Percentiles rank a stretch among this genome's conserved stretches.
These are phyloP conservation scores for Anoplius nigerrimus DNA, from an alignment of 2,888 invertebrate species.

Conservation along the genomic window DNA sequence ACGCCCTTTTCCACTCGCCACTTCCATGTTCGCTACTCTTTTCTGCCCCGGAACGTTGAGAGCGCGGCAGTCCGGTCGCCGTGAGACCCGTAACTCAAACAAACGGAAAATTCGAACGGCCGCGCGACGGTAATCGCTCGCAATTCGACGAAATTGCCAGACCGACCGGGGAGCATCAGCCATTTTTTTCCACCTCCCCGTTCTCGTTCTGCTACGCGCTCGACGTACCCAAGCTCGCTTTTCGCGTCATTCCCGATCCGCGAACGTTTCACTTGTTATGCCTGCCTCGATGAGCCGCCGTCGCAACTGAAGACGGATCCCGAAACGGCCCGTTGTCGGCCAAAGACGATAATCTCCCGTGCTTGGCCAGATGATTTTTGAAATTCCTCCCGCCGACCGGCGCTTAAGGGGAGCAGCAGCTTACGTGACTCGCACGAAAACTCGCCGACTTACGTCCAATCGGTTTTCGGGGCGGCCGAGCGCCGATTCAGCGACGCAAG, in stretches of 20 bases:
- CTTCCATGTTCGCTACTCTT: not conserved
- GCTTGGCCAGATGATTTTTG: too few species aligned
- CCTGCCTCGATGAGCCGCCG: not conserved
- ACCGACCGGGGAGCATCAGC: conserved; percentile 35
- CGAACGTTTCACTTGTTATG: conserved; percentile 23
- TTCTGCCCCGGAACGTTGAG: conserved; percentile 4
- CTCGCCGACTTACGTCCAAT: too few species aligned
- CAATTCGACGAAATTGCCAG: conserved; percentile 54
- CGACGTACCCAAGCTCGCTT: conserved; percentile 23
- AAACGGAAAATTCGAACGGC: conserved; percentile 59
- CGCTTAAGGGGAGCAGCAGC: too few species aligned
- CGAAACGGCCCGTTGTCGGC: too few species aligned
- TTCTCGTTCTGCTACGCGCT: not conserved
- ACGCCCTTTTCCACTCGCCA: conserved; percentile 22
- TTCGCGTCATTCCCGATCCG: conserved; percentile 45
- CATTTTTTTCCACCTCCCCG: conserved; percentile 29
- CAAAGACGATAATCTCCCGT: too few species aligned
- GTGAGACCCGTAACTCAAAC: conserved; percentile 62
- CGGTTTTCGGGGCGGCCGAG: too few species aligned
- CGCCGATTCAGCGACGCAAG: too few species aligned
- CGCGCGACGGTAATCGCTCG: conserved; percentile 52
- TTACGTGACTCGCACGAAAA: too few species aligned
- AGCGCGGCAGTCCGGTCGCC: conserved; percentile 4
- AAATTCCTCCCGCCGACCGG: too few species aligned
- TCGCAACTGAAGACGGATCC: too few species aligned